These are phyloP conservation scores for Melanotaenia duboulayi DNA, from an alignment of 2,113 vertebrate species.

Conservation along the genomic window DNA sequence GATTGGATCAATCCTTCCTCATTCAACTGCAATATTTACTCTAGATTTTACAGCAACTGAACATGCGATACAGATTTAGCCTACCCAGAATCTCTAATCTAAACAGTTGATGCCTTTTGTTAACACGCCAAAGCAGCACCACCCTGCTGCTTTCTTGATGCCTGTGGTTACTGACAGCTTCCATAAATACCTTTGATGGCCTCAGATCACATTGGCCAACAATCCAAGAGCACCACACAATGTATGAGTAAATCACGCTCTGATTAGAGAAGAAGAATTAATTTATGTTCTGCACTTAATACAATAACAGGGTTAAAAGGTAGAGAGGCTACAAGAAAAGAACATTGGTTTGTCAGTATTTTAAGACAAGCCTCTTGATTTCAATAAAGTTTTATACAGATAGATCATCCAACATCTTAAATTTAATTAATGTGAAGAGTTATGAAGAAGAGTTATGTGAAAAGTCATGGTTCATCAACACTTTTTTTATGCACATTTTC, in stretches of 20 bases:
- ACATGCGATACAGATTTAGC: conserved; percentile 36
- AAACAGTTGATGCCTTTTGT: conserved; percentile 57
- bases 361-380: not conserved
- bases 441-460: no score
- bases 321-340: not conserved
- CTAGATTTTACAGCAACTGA: conserved; percentile 41
- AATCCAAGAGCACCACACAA: conserved; percentile 31
- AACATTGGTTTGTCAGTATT: not conserved
- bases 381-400: no score
- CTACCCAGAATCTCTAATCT: conserved; percentile 47
- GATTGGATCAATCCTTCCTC: conserved; percentile 47
- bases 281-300: conserved; percentile 21
- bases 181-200: conserved; percentile 63
- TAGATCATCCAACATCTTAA: no score
- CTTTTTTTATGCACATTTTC: no score
- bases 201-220: conserved; percentile 49
- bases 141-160: conserved; percentile 54
- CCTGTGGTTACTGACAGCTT: conserved; percentile 54
- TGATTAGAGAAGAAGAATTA: conserved; percentile 26
- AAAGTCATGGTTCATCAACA: no score
- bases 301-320: conserved; percentile 12
- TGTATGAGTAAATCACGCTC: conserved; percentile 15
- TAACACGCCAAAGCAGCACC: conserved; percentile 48
- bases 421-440: no score
- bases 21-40: conserved; percentile 42